phyloP scores from a whole-genome alignment of 2,797 vertebrate species.

The Atherinosoma microstoma region DNA sequence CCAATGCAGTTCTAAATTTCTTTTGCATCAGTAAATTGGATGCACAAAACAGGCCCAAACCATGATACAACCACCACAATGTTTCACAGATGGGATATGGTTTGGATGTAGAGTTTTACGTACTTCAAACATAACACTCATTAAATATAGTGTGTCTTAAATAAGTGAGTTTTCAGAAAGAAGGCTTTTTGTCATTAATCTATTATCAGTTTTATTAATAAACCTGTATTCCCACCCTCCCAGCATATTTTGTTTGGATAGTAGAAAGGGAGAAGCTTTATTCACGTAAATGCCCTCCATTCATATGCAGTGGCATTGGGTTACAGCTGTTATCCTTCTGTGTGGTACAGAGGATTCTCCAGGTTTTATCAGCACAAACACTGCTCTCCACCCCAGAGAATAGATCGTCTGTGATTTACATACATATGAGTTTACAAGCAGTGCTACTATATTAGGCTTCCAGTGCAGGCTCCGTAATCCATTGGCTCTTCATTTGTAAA shows the following conservation, averaged over 20 bases:
- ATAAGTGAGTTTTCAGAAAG: conserved; percentile 2
- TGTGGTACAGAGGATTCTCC: conserved; percentile 48
- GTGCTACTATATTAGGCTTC: conserved; percentile 34
- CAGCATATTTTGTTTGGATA: conserved; percentile 23
- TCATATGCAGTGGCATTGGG: conserved; percentile 38
- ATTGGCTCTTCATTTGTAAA: conserved; percentile 47
- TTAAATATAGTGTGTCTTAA: neutral
- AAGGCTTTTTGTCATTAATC: neutral
- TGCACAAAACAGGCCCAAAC: too few relatives aligned
- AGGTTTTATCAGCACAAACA: conserved; percentile 64
- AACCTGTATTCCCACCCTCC: neutral
- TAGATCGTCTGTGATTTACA: conserved; percentile 68
- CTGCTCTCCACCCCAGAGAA: conserved; percentile 50
- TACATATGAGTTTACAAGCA: conserved; percentile 66
- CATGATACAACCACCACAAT: too few relatives aligned
- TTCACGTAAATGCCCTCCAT: conserved; percentile 39
- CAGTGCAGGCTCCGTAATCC: conserved; percentile 31
- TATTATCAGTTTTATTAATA: neutral
- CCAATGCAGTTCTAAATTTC: too few relatives aligned
- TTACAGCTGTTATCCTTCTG: conserved; percentile 43
- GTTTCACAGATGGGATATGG: too few relatives aligned
- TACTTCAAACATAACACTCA: too few relatives aligned
- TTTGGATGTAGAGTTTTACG: too few relatives aligned
- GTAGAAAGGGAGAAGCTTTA: conserved; percentile 11
- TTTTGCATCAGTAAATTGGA: too few relatives aligned